phyloP scores from a whole-genome alignment of 1,140 invertebrate species.

The Leptonema lineaticorne region DNA sequence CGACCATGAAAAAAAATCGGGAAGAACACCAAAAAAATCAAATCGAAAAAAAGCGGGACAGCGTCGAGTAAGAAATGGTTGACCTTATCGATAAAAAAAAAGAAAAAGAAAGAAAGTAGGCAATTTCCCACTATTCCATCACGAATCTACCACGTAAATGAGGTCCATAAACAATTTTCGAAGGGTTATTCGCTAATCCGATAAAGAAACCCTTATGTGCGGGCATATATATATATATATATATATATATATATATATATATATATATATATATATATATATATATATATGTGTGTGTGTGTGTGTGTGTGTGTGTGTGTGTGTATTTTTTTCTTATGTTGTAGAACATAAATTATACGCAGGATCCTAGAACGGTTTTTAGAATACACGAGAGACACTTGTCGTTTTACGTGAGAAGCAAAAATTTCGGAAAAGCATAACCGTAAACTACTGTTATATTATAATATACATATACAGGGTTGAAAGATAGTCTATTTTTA shows the following conservation, averaged over 20 bases:
- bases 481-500: no score
- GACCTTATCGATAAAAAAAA: not conserved
- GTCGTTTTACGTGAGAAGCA: no score
- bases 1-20: no score
- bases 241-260: no score
- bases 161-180: conserved; percentile 13
- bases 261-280: no score
- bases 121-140: conserved; percentile 9
- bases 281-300: no score
- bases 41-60: not conserved
- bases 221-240: no score
- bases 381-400: conserved; percentile 3
- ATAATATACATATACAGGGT: no score
- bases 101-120: no score
- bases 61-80: not conserved
- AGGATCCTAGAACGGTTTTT: not conserved
- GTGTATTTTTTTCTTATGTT: not conserved
- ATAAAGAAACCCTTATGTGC: not conserved
- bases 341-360: conserved; percentile 3
- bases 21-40: not conserved
- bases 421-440: no score
- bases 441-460: no score
- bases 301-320: no score
- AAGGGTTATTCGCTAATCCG: conserved; percentile 5
- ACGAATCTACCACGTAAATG: not conserved